A percentile compares a stretch with the other conserved stretches of the same genome.
Evolutionary conservation across 23 tunicate species (phyloP).

Genomic region (Diplosoma virens): DNA sequence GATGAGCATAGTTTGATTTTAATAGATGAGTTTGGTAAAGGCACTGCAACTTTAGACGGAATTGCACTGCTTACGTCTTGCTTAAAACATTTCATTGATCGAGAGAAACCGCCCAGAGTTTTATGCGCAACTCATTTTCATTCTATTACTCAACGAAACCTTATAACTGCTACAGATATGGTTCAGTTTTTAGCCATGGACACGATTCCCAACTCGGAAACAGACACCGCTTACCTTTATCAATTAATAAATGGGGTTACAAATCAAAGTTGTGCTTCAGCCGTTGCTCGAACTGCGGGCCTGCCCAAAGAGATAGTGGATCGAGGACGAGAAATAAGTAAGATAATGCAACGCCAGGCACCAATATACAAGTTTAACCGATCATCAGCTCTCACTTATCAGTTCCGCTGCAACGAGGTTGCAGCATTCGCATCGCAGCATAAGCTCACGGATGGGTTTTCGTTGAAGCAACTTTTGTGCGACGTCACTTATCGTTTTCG

Average conservation of each 20-base stretch:
- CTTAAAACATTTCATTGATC: constrained; percentile 46
- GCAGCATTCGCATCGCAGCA: not conserved
- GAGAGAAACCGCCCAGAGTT: constrained; percentile 41
- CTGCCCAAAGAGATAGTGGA: constrained; percentile 60
- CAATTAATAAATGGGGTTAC: constrained; percentile 64
- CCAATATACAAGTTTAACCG: constrained; percentile 60
- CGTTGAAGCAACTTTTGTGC: constrained; percentile 1
- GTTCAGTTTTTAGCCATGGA: constrained; percentile 55
- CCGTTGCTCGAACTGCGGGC: constrained; percentile 62
- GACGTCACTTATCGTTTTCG: not conserved
- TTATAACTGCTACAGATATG: constrained; percentile 34
- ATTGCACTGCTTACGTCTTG: constrained; percentile 54
- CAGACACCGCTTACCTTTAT: constrained; percentile 52
- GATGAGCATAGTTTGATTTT: constrained; percentile 40
- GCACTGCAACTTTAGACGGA: constrained; percentile 87
- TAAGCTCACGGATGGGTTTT: not conserved
- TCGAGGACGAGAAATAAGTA: constrained; percentile 65
- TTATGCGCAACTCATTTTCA: constrained; percentile 83
- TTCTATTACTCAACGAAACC: constrained; percentile 39
- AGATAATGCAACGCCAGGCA: constrained; percentile 49
- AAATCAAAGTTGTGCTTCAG: constrained; percentile 45
- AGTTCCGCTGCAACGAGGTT: constrained; percentile 44
- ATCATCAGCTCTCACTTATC: constrained; percentile 45
- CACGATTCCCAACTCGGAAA: constrained; percentile 30
- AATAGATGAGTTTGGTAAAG: constrained; percentile 93